Conservation (phyloP, 2,797 vertebrate species). For the Columba guinea region DNA sequence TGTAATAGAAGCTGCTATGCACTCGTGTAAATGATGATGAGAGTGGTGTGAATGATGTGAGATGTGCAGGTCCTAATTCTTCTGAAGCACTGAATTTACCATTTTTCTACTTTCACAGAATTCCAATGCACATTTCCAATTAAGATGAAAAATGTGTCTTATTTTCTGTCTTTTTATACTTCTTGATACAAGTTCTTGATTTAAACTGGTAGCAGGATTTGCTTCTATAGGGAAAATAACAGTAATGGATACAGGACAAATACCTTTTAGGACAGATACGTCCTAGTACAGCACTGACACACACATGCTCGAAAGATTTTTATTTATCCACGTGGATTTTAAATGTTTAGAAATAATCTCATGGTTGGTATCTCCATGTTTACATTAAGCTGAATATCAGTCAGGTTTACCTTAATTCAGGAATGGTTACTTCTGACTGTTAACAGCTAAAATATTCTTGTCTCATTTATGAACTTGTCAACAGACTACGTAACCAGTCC, state of each 20-base stretch:
- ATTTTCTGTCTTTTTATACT: not conserved
- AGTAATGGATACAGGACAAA: not conserved
- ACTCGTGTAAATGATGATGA: not conserved
- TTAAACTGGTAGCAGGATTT: not conserved
- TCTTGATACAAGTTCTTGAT: not conserved
- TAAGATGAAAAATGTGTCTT: not conserved
- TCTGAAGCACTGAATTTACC: not conserved
- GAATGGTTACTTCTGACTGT: not conserved
- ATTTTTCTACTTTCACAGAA: not conserved
- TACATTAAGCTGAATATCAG: not conserved
- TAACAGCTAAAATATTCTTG: not conserved
- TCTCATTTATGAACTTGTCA: not conserved
- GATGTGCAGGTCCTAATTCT: not conserved
- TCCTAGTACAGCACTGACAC: not conserved
- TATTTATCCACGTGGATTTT: not conserved
- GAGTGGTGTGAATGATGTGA: not conserved
- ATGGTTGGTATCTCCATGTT: not conserved
- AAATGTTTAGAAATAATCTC: not conserved
- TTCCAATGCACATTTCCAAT: not conserved
- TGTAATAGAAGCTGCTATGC: not conserved
- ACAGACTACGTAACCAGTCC: not conserved
- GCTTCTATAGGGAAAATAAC: not conserved
- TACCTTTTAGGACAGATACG: not conserved
- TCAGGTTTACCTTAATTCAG: not conserved
- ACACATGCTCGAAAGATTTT: not conserved